A percentile compares a stretch with the other conserved stretches of the same genome.
Conservation (phyloP, 2,113 vertebrate species). For the Cynoglossus semilaevis region DNA sequence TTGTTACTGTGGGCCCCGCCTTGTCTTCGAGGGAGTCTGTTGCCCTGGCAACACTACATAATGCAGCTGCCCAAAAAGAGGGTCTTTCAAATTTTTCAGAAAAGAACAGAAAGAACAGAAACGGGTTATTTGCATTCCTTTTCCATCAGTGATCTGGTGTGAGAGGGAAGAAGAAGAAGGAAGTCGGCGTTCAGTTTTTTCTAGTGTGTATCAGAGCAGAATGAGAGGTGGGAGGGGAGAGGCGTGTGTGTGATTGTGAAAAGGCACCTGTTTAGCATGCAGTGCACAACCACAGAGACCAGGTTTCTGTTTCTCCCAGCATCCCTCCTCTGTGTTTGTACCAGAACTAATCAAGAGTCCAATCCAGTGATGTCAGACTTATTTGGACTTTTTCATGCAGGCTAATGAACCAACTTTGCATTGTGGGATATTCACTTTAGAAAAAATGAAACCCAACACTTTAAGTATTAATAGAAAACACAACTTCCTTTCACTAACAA, state of each 20-base stretch:
- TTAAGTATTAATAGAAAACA: too few species aligned
- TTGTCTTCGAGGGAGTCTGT: constrained; percentile 54
- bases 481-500: too few species aligned
- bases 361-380: not conserved
- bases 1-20: constrained; percentile 35
- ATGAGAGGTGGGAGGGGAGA: too few species aligned
- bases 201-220: constrained; percentile 1
- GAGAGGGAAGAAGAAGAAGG: constrained; percentile 33
- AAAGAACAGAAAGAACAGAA: constrained; percentile 35
- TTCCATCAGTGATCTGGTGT: constrained; percentile 56
- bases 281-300: constrained; percentile 31
- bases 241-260: constrained; percentile 23
- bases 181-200: constrained; percentile 39
- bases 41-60: constrained; percentile 61
- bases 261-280: constrained; percentile 54
- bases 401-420: not conserved
- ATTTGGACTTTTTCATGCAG: not conserved
- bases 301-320: constrained; percentile 13
- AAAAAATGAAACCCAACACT: too few species aligned
- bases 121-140: constrained; percentile 72
- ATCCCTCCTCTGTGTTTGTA: constrained; percentile 2
- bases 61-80: constrained; percentile 68
- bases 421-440: not conserved
- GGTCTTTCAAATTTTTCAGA: constrained; percentile 59
- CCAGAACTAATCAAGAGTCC: not conserved